Percentiles rank a stretch among this genome's conserved stretches.
These are phyloP conservation scores for Gymnoscopelus braueri DNA, from an alignment of 2,797 vertebrate genomes.

Conservation along the genomic window DNA sequence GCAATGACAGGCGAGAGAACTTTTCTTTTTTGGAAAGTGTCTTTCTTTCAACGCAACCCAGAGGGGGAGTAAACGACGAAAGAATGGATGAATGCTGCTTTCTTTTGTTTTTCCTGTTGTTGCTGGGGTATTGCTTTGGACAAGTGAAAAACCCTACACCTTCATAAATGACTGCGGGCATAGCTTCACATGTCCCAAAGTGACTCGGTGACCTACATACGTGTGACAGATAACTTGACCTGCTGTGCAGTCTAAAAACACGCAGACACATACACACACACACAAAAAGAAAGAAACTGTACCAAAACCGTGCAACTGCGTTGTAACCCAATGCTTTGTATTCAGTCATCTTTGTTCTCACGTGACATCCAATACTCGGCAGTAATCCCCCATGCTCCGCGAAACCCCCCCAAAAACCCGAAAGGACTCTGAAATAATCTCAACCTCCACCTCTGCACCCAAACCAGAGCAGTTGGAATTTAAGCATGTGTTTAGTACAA, in stretches of 20 bases:
- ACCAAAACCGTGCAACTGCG: background rate
- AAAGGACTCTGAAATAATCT: background rate
- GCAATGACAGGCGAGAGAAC: background rate
- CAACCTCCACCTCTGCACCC: background rate
- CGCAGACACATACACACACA: background rate
- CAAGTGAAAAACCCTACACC: slow-evolving; percentile 42
- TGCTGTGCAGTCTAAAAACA: slow-evolving; percentile 29
- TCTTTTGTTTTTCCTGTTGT: background rate
- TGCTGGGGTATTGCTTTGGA: background rate
- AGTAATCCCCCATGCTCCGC: slow-evolving; percentile 21
- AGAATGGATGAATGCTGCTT: too few species aligned
- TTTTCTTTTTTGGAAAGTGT: background rate
- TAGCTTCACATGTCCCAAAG: slow-evolving; percentile 45
- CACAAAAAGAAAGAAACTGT: slow-evolving; percentile 1
- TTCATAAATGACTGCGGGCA: slow-evolving; percentile 12
- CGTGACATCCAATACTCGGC: slow-evolving; percentile 26
- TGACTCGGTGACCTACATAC: slow-evolving; percentile 56
- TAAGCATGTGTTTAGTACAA: background rate
- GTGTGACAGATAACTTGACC: slow-evolving; percentile 21
- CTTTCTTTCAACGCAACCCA: background rate
- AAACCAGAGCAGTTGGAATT: background rate
- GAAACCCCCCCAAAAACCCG: background rate
- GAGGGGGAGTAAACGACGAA: too few species aligned
- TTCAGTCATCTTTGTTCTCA: slow-evolving; percentile 39
- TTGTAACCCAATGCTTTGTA: slow-evolving; percentile 10